Evolutionary conservation across 2,888 invertebrate species (phyloP), one percentile per base, ranked within the genome.

Genomic region (Tetragnatha montana): DNA sequence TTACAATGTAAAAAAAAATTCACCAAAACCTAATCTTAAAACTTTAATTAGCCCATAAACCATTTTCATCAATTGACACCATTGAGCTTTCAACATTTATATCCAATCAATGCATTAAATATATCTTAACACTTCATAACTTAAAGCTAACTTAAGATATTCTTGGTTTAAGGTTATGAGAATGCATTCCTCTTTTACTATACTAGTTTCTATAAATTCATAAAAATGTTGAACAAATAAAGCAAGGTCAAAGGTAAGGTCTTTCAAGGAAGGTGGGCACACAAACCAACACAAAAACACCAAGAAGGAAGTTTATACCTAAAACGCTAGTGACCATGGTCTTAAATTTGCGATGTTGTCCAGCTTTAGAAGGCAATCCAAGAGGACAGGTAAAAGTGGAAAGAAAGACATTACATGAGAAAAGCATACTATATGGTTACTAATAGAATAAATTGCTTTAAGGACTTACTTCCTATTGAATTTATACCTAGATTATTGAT

Each of bases 281-380:
- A 21, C 35, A 47, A 0, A 22, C 8, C 22, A 14, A 74, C 22
- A 47, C 22, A 47, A 73, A 35, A 73, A 73, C 14, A 73, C 17
- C 22, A 17, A 35, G 81, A 47, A 90, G 78, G 90, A 85, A 79
- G 79, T 88, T 91, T 92, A 93, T 98, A 99, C 99, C 99, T 97
- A 99, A 97, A 94, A 98, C 98, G 95, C 98, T 98, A 95, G 98
- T 97, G 95, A 99, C 99, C 95, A 99, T 96, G 95, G 98, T 98
- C 95, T 99, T 96, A 97, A 99, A 99, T 96, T 98, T 98, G 96
- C 97, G 97, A 95, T 98, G 98, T 95, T 98, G 98, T 7, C 82
- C 82, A 82, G 82, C 82, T 82, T 51, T 74, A 17, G 71, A 12
- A 51, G 22, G 14, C 8, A 50, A 35, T 82, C 70, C 82, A 78